Evolutionary conservation across 1,140 invertebrate species (phyloP).

Genomic region (Apis dorsata): DNA sequence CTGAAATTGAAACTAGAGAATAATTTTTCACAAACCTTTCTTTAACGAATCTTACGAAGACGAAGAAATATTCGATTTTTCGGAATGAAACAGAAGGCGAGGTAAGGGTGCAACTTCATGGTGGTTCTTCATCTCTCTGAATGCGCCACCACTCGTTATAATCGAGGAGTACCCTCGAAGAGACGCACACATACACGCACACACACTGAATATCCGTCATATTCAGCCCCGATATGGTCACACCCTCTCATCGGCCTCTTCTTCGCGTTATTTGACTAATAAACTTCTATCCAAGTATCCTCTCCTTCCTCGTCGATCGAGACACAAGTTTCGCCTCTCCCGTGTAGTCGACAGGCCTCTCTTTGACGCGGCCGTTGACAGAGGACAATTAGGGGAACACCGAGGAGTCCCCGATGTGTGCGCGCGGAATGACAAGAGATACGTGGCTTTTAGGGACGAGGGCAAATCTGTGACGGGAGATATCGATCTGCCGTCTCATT

Average conservation of each 20-base stretch:
- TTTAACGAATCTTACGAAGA: too few relatives aligned
- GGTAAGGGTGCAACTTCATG: neutral
- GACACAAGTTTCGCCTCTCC: constrained; percentile 4
- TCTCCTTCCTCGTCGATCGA: constrained; percentile 10
- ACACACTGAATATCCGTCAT: constrained; percentile 39
- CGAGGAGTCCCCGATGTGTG: constrained; percentile 10
- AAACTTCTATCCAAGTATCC: constrained; percentile 35
- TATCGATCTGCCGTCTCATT: constrained; percentile 40
- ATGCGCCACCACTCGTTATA: constrained; percentile 61
- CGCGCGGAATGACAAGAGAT: constrained; percentile 37
- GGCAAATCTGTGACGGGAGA: constrained; percentile 46
- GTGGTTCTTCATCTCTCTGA: constrained; percentile 52
- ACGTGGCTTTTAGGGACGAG: constrained; percentile 42
- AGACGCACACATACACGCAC: constrained; percentile 28
- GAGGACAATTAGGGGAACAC: constrained; percentile 42
- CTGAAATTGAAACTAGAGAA: too few relatives aligned
- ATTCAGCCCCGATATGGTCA: constrained; percentile 35
- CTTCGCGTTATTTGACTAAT: constrained; percentile 59
- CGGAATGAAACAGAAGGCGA: constrained; percentile 12
- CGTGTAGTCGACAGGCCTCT: constrained; percentile 5
- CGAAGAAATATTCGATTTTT: neutral
- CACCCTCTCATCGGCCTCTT: constrained; percentile 40
- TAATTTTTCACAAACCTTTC: too few relatives aligned
- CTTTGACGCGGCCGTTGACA: constrained; percentile 24
- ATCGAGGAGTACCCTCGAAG: constrained; percentile 43